Base-by-base conservation (phyloP, 2,113 vertebrate genomes). In the Calidris pugnax region DNA sequence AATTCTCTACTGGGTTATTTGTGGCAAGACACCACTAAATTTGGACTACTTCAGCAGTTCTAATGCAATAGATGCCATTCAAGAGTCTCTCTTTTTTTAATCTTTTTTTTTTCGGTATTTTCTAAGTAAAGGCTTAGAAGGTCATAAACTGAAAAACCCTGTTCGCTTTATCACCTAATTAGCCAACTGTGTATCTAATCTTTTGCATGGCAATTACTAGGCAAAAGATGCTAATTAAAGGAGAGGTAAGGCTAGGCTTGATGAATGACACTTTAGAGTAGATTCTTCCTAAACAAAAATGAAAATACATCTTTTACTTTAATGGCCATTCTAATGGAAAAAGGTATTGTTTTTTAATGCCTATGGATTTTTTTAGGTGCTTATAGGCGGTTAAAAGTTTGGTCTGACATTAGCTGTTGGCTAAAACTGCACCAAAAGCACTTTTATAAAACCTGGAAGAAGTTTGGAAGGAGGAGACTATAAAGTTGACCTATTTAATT, bases 161-260 rank as follows among this genome's bases (percentile, higher is more conserved):
- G 5, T 18, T 14, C 7, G 10, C 23, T 33, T 41, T 8, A 23
- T 84, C 30, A 27, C 30, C 19, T 45, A 76, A 72, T 98, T 98
- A 98, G 97, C 81, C 3, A 97, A 67, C 96, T 93, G 82, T 84
- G 53, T 95, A 71, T 96, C 95, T 97, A 39, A 95, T 94, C 78
- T 97, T 93, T 95, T 97, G 91, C 89, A 69, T 95, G 92, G 62
- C 78, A 93, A 91, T 96, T 95, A 86, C 85, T 94, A 94, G 59
- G 59, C 51, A 79, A 96, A 96, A 84, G 93, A 87, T 82, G 66
- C 78, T 97, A 92, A 87, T 94, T 96, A 97, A 96, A 85, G 94
- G 96, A 91, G 95, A 95, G 87, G 90, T 93, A 74, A 80, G 86
- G 91, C 95, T 77, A 56, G 55, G 92, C 59, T 82, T 93, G 94